These are phyloP conservation scores for Cybosia mesomella DNA, from an alignment of 2,888 invertebrate species.

Conservation along the genomic window DNA sequence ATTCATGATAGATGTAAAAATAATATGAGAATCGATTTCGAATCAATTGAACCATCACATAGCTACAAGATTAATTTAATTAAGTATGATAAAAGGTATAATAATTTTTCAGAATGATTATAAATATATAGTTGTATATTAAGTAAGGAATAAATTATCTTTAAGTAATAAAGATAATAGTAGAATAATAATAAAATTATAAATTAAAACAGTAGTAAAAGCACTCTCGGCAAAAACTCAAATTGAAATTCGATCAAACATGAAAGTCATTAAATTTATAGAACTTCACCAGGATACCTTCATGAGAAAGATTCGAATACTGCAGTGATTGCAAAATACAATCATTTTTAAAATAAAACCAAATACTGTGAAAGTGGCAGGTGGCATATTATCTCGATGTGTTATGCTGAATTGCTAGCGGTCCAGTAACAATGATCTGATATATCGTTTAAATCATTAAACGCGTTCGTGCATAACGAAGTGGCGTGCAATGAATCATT, in stretches of 20 bases:
- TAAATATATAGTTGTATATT: too few species aligned
- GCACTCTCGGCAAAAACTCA: background rate
- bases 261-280: background rate
- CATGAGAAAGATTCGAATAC: background rate
- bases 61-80: background rate
- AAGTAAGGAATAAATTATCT: too few species aligned
- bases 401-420: constrained; percentile 45
- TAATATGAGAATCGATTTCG: background rate
- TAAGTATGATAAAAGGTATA: too few species aligned
- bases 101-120: too few species aligned
- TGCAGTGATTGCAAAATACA: background rate
- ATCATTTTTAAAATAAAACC: background rate
- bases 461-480: constrained; percentile 44
- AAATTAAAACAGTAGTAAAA: background rate
- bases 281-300: background rate
- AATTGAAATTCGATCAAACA: background rate
- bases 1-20: constrained; percentile 6
- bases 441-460: constrained; percentile 38
- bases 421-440: constrained; percentile 43
- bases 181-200: background rate
- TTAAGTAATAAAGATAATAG: too few species aligned
- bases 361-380: constrained; percentile 41
- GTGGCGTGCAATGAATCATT: constrained; percentile 42
- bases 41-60: background rate
- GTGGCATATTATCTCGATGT: constrained; percentile 22